Evolutionary conservation across 2,888 invertebrate genomes (phyloP).

Genomic region (Nephrotoma appendiculata): DNA sequence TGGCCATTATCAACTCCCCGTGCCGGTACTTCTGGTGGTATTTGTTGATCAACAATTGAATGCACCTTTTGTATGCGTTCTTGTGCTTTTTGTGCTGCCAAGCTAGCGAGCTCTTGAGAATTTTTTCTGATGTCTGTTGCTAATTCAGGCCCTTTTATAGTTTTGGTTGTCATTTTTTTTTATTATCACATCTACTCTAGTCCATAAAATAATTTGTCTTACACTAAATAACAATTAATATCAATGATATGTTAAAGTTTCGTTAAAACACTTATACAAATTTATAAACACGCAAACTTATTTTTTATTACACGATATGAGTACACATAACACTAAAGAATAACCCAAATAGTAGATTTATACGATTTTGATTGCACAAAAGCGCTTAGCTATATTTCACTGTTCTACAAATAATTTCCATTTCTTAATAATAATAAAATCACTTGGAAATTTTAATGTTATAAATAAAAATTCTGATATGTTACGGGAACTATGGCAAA

Average conservation of each 20-base stretch:
- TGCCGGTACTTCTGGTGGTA: slow-evolving; percentile 31
- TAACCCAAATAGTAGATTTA: background rate
- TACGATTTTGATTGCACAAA: background rate
- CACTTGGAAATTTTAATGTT: background rate
- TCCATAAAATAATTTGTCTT: background rate
- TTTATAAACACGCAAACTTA: background rate
- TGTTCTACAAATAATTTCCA: background rate
- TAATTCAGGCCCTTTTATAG: slow-evolving; percentile 20
- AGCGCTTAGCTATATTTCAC: background rate
- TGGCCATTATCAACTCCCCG: slow-evolving; percentile 23
- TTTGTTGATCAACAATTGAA: slow-evolving; percentile 15
- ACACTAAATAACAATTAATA: background rate
- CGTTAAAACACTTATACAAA: background rate
- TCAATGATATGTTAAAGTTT: background rate
- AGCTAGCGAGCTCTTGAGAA: slow-evolving; percentile 30
- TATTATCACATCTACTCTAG: background rate
- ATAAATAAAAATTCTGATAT: background rate
- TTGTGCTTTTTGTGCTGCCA: slow-evolving; percentile 30
- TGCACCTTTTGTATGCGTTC: slow-evolving; percentile 24
- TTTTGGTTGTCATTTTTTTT: slow-evolving; percentile 7
- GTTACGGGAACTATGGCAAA: background rate
- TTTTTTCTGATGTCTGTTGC: slow-evolving; percentile 29
- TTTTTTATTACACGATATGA: background rate
- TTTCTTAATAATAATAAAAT: background rate
- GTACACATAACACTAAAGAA: background rate